Evolutionary conservation across 2,797 vertebrate genomes (phyloP).

Genomic region (Myotis myotis): DNA sequence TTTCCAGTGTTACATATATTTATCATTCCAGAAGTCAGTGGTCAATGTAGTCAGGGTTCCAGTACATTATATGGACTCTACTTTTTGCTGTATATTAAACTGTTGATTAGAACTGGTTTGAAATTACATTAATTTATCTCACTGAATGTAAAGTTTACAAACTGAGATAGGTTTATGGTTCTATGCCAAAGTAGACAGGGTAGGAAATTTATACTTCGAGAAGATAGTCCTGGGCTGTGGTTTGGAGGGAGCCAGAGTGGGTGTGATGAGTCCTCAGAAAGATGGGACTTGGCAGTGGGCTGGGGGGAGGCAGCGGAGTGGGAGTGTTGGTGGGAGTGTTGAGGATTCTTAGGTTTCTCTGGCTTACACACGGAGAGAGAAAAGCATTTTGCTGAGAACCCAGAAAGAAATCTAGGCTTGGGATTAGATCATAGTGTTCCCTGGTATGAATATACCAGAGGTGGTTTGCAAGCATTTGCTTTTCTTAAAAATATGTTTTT

Average conservation of each 20-base stretch:
- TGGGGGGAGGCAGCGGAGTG: fast-evolving
- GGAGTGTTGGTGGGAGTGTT: fast-evolving
- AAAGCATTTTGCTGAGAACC: background rate
- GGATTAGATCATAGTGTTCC: too few species aligned
- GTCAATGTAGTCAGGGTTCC: background rate
- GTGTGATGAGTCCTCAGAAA: background rate
- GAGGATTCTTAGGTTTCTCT: background rate
- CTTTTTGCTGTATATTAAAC: background rate
- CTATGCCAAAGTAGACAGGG: background rate
- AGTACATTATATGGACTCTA: background rate
- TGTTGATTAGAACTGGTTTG: background rate
- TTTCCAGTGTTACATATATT: background rate
- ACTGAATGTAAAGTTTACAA: background rate
- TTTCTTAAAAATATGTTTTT: background rate
- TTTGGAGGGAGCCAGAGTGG: background rate
- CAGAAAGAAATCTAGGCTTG: background rate
- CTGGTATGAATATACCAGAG: background rate
- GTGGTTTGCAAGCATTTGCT: background rate
- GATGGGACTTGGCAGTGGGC: background rate
- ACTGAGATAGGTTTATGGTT: background rate
- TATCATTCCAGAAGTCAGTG: background rate
- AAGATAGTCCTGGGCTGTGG: background rate
- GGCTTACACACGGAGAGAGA: background rate
- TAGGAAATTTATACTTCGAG: background rate
- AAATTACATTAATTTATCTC: background rate